A percentile compares a stretch with the other conserved stretches of the same genome.
These are phyloP conservation scores for Carcharodon carcharias DNA, from an alignment of 2,797 vertebrate species.

Conservation along the genomic window DNA sequence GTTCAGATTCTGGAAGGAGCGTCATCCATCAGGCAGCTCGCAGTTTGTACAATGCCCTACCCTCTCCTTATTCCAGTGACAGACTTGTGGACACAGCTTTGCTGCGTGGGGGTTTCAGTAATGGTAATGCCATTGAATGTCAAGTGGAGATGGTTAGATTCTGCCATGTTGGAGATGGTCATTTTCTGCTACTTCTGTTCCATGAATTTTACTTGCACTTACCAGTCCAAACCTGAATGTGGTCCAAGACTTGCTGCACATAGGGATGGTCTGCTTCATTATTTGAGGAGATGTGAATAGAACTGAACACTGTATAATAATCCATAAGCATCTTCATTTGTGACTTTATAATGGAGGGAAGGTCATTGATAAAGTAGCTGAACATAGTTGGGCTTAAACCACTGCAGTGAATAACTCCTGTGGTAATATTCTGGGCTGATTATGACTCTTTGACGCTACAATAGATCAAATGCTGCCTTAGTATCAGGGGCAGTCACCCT, in stretches of 20 bases:
- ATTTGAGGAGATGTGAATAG: neutral
- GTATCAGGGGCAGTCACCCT: neutral
- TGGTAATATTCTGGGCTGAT: neutral
- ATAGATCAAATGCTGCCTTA: neutral
- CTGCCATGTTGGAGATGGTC: no score
- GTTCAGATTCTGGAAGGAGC: neutral
- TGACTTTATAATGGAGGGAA: neutral
- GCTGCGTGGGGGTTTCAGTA: neutral
- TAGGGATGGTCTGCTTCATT: neutral
- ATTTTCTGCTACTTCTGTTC: no score
- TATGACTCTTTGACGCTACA: neutral
- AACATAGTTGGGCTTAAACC: neutral
- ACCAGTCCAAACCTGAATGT: neutral
- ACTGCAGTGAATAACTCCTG: neutral
- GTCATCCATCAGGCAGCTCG: neutral
- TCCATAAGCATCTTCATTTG: neutral
- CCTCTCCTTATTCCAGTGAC: neutral
- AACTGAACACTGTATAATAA: neutral
- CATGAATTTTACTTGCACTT: no score
- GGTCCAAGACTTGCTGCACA: no score
- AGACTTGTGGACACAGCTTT: neutral
- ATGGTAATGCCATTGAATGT: neutral
- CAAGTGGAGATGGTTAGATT: neutral
- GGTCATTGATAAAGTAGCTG: neutral
- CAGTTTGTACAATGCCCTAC: neutral